Conservation (phyloP, 2,113 vertebrate genomes). For the Zapornia atra region DNA sequence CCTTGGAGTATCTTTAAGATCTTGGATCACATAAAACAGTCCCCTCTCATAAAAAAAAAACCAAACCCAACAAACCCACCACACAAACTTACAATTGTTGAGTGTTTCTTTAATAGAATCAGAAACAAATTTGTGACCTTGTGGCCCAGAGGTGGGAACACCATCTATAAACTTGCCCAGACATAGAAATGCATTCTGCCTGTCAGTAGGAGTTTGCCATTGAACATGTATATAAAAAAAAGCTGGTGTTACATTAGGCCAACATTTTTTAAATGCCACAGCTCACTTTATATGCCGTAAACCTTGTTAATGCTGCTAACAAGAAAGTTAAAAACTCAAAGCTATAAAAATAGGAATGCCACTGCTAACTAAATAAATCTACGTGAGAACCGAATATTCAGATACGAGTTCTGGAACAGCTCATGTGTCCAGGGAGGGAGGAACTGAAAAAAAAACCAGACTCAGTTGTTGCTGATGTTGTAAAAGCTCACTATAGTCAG, state of each 20-base stretch:
- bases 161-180: slow-evolving; percentile 83
- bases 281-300: slow-evolving; percentile 71
- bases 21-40: slow-evolving; percentile 71
- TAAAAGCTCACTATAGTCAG: slow-evolving; percentile 58
- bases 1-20: slow-evolving; percentile 80
- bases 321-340: slow-evolving; percentile 77
- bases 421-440: slow-evolving; percentile 16
- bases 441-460: neutral
- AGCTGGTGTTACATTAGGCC: slow-evolving; percentile 62
- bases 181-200: slow-evolving; percentile 74
- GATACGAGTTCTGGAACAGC: slow-evolving; percentile 55
- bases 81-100: slow-evolving; percentile 79
- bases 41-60: slow-evolving; percentile 60
- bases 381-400: slow-evolving; percentile 62
- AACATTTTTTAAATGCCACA: slow-evolving; percentile 77
- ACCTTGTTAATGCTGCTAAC: slow-evolving; percentile 81
- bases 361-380: slow-evolving; percentile 75
- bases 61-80: neutral
- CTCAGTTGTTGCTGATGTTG: slow-evolving; percentile 24
- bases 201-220: slow-evolving; percentile 77
- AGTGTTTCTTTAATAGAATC: slow-evolving; percentile 79
- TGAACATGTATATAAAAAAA: slow-evolving; percentile 69
- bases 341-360: slow-evolving; percentile 80
- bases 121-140: slow-evolving; percentile 82
- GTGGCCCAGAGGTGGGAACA: slow-evolving; percentile 82